These are phyloP conservation scores for Fragum whitleyi DNA, from an alignment of 2,888 invertebrate species.

Conservation along the genomic window DNA sequence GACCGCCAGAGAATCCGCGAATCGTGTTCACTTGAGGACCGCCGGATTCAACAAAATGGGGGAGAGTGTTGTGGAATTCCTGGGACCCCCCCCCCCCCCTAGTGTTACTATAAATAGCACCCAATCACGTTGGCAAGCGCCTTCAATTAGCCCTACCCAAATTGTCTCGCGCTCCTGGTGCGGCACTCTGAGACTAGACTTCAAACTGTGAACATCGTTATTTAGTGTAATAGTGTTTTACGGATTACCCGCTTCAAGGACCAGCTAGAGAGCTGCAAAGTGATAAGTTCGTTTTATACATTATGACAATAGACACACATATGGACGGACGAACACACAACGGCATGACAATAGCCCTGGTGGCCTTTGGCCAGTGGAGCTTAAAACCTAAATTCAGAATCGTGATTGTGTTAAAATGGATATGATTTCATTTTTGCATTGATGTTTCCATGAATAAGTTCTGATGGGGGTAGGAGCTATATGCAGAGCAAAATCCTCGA, in stretches of 20 bases:
- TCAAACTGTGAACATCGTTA: neutral
- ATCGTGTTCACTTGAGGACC: neutral
- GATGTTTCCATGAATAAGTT: too few relatives aligned
- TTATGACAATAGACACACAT: neutral
- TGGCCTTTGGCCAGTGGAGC: too few relatives aligned
- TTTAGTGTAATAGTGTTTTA: neutral
- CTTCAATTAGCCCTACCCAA: neutral
- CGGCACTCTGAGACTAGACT: neutral
- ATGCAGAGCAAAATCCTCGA: too few relatives aligned
- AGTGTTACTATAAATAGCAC: neutral
- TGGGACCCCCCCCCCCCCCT: neutral
- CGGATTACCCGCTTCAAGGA: neutral
- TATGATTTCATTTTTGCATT: too few relatives aligned
- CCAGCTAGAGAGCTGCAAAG: neutral
- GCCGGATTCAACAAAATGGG: conserved; percentile 6
- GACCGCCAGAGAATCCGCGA: conserved; percentile 1
- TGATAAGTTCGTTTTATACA: neutral
- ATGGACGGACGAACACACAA: too few relatives aligned
- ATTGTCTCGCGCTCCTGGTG: neutral
- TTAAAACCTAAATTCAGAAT: too few relatives aligned
- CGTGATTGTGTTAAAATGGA: too few relatives aligned
- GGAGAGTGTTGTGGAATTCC: conserved; percentile 14
- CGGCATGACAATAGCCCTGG: too few relatives aligned
- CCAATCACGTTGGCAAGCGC: neutral
- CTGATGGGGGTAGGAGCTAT: too few relatives aligned